Evolutionary conservation across 2,797 vertebrate genomes (phyloP), one percentile per base, ranked within the genome.

Genomic region (Microctenopoma steveboyesi): DNA sequence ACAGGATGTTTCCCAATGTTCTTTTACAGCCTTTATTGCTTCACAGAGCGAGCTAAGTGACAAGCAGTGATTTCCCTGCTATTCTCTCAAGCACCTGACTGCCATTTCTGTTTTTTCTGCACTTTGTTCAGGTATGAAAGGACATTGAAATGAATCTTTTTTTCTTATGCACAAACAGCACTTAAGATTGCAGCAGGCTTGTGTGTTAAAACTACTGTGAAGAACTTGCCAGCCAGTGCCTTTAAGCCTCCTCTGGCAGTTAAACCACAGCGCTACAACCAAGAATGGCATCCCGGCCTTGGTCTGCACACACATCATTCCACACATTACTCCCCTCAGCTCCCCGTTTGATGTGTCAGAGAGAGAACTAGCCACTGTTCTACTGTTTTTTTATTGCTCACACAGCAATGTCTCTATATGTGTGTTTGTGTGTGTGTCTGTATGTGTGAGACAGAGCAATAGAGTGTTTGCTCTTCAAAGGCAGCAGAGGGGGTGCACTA

Each of bases 401-500:
- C 88, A 72, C 83, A 78, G 88, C 82, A 87, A 75, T 65, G 78
- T 74, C 76, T 69, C 65, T 55, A 16, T 43, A 61, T 52, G 37
- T 48, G 48, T 52, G 35, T 56, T 15, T 57, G 47, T 68, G 33
- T 71, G 49, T 56, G 30, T 46, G 51, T 50, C 51, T 54, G 37
- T 47, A 49, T 62, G 74, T 43, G 72, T 37, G 58, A 30, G 47
- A 51, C 56, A 64, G 64, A 7, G 33, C 35, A 71, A 27, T 3
- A 54, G 83, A 81, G 85, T 83, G 85, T 90, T 89, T 88, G 82
- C 84, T 89, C 88, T 91, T 91, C 92, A 93, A 91, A 93, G 91
- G 86, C 83, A 78, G 83, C 76, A 53, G 76, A 82, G 88, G 78
- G 81, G 78, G 64, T 70, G 87, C 64, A 54, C 88, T 88, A 91